Conservation (phyloP, 2,113 vertebrate species). For the Epinephelus lanceolatus region DNA sequence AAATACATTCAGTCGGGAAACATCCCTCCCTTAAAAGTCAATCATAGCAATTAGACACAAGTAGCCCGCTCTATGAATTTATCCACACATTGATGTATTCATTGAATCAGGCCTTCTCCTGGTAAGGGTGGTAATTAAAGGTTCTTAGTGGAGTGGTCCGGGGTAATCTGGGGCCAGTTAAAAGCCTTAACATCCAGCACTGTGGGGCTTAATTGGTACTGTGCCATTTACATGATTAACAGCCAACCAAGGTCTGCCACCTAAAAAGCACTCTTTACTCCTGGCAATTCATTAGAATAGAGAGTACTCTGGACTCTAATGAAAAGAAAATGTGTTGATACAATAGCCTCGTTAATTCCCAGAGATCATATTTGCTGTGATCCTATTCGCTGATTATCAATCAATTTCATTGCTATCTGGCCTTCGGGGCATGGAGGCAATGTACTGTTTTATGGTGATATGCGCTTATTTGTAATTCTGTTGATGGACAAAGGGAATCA, state of each 20-base stretch:
- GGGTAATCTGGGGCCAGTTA: slow-evolving; percentile 74
- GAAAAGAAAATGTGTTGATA: slow-evolving; percentile 82
- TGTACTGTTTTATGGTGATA: slow-evolving; percentile 74
- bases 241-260: slow-evolving; percentile 64
- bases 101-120: slow-evolving; percentile 54
- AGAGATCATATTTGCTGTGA: slow-evolving; percentile 73
- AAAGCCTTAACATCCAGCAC: slow-evolving; percentile 66
- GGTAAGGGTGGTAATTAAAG: slow-evolving; percentile 73
- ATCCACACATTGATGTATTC: slow-evolving; percentile 70
- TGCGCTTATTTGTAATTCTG: slow-evolving; percentile 68
- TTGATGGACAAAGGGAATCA: slow-evolving; percentile 66
- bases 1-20: slow-evolving; percentile 25
- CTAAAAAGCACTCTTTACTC: slow-evolving; percentile 72
- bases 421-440: slow-evolving; percentile 62
- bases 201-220: slow-evolving; percentile 74
- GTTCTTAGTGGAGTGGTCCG: slow-evolving; percentile 65
- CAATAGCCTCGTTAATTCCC: slow-evolving; percentile 74
- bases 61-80: slow-evolving; percentile 54
- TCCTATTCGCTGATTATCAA: slow-evolving; percentile 73
- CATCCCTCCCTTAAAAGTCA: slow-evolving; percentile 31
- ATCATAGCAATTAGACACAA: slow-evolving; percentile 60
- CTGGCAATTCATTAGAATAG: slow-evolving; percentile 73
- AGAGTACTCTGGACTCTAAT: slow-evolving; percentile 69
- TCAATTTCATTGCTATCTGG: slow-evolving; percentile 65
- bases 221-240: slow-evolving; percentile 80